Base-by-base conservation (phyloP, 2,113 vertebrate species). In the Sander lucioperca region DNA sequence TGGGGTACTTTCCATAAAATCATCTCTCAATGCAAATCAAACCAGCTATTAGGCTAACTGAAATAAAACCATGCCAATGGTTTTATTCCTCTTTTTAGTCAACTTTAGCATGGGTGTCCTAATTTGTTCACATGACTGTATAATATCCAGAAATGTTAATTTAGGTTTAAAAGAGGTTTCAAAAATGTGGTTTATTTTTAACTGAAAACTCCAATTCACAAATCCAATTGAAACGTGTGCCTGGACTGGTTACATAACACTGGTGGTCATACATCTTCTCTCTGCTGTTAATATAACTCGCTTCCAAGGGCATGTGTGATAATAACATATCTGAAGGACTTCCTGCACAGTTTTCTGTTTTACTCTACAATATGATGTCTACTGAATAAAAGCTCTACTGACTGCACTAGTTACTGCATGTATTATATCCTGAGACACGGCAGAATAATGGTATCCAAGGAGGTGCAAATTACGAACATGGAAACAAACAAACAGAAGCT, bases 361-460 rank as follows among this genome's bases (percentile, higher is more conserved):
- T 6, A 54, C 27, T 15, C 47, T 19, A 2, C n/a, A 54, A 63
- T 45, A 39, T 61, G 8, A 13, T 47, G 16, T 47, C 25, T 30
- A n/a, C 33, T 15, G 1, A 39, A 69, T 69, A 50, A 68, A 58
- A 59, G 21, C 64, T 10, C 15, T 6, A 4, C 14, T 67, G n/a
- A 63, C 39, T 58, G 63, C 5, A 43, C 13, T 47, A n/a, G n/a
- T 51, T 76, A 43, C 18, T 62, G n/a, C 47, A 50, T 11, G 15
- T 30, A 6, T 33, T 25, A 6, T 11, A 18, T 65, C 2, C 16
- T 69, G 43, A 27, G 14, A n/a, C 16, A 48, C 19, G 43, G 6
- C 11, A 78, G 71, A 83, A 88, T 39, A 89, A 89, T 84, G 59
- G 88, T 88, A 72, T 84, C 82, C 69, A 79, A 67, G 82, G 39